These are phyloP conservation scores for Melanaphis sacchari DNA, from an alignment of 1,140 invertebrate genomes.

Conservation along the genomic window DNA sequence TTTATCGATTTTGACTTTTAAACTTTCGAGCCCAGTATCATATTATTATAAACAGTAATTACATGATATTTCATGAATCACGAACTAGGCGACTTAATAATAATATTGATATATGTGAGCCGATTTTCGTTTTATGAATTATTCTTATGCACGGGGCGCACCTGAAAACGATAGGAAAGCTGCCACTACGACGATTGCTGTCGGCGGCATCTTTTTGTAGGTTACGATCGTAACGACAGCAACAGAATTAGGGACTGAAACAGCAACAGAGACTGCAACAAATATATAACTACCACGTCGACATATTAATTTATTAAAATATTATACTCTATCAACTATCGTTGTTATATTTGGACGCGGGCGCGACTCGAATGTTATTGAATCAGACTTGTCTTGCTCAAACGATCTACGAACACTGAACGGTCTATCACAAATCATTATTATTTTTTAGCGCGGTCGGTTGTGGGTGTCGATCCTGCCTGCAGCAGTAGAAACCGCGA, in stretches of 20 bases:
- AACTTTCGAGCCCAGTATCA: not conserved
- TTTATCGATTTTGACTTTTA: not conserved
- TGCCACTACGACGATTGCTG: not conserved
- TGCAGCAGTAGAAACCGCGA: not conserved
- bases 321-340: not conserved
- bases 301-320: not conserved
- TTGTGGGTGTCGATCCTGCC: constrained; percentile 21
- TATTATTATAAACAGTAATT: not conserved
- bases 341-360: not conserved
- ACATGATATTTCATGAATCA: not conserved
- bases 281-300: no score
- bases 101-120: not conserved
- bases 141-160: not conserved
- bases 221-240: not conserved
- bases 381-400: not conserved
- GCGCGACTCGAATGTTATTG: no score
- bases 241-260: not conserved
- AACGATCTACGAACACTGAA: not conserved
- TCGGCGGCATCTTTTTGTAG: not conserved
- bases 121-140: not conserved
- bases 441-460: not conserved
- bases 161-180: not conserved
- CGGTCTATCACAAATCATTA: not conserved
- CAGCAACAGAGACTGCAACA: not conserved
- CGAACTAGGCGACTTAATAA: not conserved